Evolutionary conservation across 2,797 vertebrate genomes (phyloP), one percentile per base, ranked within the genome.

Genomic region (Cirrhinus mrigala): DNA sequence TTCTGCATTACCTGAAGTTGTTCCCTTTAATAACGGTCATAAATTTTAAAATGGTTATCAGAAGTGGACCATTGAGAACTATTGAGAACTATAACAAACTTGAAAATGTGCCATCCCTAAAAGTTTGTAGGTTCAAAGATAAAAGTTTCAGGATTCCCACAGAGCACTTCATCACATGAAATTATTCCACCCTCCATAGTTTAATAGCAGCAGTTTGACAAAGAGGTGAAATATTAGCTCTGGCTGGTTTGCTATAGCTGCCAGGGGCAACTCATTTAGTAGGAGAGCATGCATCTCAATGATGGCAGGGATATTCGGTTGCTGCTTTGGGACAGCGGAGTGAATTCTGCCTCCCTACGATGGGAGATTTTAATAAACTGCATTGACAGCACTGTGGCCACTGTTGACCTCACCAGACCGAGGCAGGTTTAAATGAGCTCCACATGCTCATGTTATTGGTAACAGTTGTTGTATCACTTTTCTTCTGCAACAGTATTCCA

Each of bases 211-310:
- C 50, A 10, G 64, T 77, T 79, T 88, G 85, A 78, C 85, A 87
- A 81, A 56, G 12, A 69, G 89, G 64, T 87, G 86, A 89, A 83
- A 81, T 86, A 89, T 88, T 85, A 83, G 40, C 83, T 71, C 80
- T 81, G 87, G 70, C 85, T 89, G 85, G 66, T 87, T 84, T 86
- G 87, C 75, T 81, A 12, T 50, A 82, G 77, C 69, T 84, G 85
- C 89, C 87, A 87, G 82, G 79, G 86, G 88, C 86, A 79, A 89
- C 69, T 89, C 88, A 89, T 89, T 89, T 85, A 90, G 78, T 81
- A 70, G 81, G 85, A 50, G 77, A 89, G 83, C 79, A 71, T 87
- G 66, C 71, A 79, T 81, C 56, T 56, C 79, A 81, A 87, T 77
- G 56, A 73, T 80, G 79, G 80, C 85, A 85, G 71, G 70, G 76